Conservation (phyloP, 2,888 invertebrate genomes). For the Digitonthophagus gazella region DNA sequence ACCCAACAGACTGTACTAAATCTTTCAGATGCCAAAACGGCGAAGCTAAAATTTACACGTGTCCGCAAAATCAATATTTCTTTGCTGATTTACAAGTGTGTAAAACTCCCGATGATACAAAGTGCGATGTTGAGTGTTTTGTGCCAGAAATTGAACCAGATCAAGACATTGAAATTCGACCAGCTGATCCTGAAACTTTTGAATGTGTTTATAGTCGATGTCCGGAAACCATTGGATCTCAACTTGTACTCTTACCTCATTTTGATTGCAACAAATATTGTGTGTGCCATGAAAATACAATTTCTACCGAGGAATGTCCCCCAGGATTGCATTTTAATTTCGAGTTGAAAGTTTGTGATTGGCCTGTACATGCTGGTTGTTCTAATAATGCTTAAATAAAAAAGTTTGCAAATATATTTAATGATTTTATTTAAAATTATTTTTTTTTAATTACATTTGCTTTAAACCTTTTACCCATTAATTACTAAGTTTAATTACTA, state of each 20-base stretch:
- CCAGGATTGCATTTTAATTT: conserved; percentile 27
- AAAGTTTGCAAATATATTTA: too few species aligned
- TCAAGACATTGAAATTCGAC: too few species aligned
- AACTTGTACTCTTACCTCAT: conserved; percentile 16
- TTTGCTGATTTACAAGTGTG: conserved; percentile 15
- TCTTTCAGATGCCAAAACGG: background rate
- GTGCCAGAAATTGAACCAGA: background rate
- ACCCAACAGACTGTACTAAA: conserved; percentile 2
- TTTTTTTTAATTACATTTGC: too few species aligned
- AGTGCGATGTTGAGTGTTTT: conserved; percentile 19
- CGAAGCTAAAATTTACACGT: background rate
- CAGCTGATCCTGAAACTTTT: background rate
- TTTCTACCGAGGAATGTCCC: conserved; percentile 20
- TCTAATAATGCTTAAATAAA: too few species aligned
- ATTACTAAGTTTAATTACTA: too few species aligned
- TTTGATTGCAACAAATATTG: conserved; percentile 28
- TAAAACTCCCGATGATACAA: conserved; percentile 25
- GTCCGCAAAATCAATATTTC: background rate
- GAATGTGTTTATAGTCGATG: background rate
- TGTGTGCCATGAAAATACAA: conserved; percentile 24
- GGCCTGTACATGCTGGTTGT: conserved; percentile 26
- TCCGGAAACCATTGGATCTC: conserved; percentile 11
- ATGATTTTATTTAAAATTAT: too few species aligned
- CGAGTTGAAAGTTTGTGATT: conserved; percentile 26
- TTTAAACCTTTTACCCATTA: too few species aligned